A percentile compares a stretch with the other conserved stretches of the same genome.
Conservation (phyloP, 2,888 invertebrate genomes). For the Amphipoea oculea region DNA sequence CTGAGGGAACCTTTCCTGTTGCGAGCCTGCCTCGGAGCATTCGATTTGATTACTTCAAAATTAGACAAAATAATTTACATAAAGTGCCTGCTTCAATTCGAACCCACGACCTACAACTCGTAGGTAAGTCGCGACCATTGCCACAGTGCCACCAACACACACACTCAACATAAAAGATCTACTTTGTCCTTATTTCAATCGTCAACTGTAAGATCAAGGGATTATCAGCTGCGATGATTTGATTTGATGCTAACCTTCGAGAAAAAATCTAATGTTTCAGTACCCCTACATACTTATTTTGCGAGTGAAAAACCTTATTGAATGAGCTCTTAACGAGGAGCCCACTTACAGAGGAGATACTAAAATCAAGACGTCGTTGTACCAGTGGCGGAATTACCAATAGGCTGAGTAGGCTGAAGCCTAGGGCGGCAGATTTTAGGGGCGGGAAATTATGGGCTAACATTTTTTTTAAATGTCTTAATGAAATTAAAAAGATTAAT, state of each 20-base stretch:
- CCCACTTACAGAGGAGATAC: background rate
- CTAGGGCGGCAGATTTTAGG: too few relatives aligned
- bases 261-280: background rate
- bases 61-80: conserved; percentile 71
- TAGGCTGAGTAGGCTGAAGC: too few relatives aligned
- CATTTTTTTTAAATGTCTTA: too few relatives aligned
- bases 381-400: background rate
- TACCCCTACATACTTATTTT: background rate
- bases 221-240: background rate
- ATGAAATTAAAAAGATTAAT: too few relatives aligned
- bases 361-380: background rate
- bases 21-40: conserved; percentile 91
- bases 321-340: background rate
- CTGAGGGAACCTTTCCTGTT: conserved; percentile 94
- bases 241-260: background rate
- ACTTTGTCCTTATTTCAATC: background rate
- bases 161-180: too few relatives aligned
- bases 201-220: background rate
- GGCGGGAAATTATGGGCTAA: too few relatives aligned
- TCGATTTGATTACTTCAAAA: conserved; percentile 91
- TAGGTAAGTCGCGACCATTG: too few relatives aligned
- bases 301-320: background rate
- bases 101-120: too few relatives aligned
- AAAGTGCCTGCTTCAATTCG: too few relatives aligned
- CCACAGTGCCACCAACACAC: too few relatives aligned